phyloP scores from a whole-genome alignment of 2,888 invertebrate genomes.

The Aphidoletes aphidimyza region DNA sequence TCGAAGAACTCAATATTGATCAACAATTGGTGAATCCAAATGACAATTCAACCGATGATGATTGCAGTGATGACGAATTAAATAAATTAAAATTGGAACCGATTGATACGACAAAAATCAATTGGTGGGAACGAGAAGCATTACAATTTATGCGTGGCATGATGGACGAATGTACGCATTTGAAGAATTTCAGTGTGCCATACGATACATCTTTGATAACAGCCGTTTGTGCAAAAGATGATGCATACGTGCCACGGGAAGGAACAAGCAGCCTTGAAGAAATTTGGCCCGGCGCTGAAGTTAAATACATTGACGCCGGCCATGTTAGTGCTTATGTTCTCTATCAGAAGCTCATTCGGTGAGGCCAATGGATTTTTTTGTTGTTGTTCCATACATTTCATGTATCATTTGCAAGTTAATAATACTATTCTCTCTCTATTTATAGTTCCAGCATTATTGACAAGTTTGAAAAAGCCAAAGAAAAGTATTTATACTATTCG shows the following conservation, averaged over 20 bases:
- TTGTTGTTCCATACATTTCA: not conserved
- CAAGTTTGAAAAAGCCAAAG: conserved; percentile 78
- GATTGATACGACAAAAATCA: conserved; percentile 72
- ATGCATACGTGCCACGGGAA: conserved; percentile 90
- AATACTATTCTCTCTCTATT: conserved; percentile 61
- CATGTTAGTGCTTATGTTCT: conserved; percentile 91
- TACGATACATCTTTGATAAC: conserved; percentile 90
- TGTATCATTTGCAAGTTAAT: no score
- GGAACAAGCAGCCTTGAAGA: conserved; percentile 84
- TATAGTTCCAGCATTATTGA: conserved; percentile 79
- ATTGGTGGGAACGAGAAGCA: conserved; percentile 82
- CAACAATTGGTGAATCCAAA: not conserved
- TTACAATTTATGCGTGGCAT: conserved; percentile 95
- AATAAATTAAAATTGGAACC: conserved; percentile 67
- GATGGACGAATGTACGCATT: conserved; percentile 98
- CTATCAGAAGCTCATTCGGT: conserved; percentile 90
- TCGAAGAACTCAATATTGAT: not conserved
- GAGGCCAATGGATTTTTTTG: no score
- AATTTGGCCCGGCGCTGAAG: conserved; percentile 93
- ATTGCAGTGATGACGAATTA: conserved; percentile 68
- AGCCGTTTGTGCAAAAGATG: conserved; percentile 88
- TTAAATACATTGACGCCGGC: conserved; percentile 87
- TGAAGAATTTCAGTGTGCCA: conserved; percentile 90
- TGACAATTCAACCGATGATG: conserved; percentile 62
- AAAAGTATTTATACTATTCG: conserved; percentile 63